phyloP scores from a whole-genome alignment of 2,888 invertebrate genomes.

The Cabera pusaria region DNA sequence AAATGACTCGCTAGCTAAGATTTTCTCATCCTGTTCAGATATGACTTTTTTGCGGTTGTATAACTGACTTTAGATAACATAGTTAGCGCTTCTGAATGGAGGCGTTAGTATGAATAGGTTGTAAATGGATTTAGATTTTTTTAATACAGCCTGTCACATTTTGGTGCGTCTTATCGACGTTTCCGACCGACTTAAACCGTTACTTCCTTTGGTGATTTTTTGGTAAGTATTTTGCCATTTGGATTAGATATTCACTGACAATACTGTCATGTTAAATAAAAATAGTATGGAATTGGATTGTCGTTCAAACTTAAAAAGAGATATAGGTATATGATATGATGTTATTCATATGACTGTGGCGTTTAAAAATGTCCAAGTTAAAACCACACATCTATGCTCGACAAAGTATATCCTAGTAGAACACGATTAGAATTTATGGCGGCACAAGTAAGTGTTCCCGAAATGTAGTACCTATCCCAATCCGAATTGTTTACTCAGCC shows the following conservation, averaged over 20 bases:
- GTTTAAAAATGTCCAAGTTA: too few relatives aligned
- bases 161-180: neutral
- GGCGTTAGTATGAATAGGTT: slow-evolving; percentile 4
- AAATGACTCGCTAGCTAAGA: slow-evolving; percentile 60
- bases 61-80: slow-evolving; percentile 37
- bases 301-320: too few relatives aligned
- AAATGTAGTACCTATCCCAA: slow-evolving; percentile 23
- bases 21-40: slow-evolving; percentile 51
- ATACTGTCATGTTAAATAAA: too few relatives aligned
- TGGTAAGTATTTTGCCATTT: too few relatives aligned
- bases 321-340: too few relatives aligned
- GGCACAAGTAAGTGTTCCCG: neutral
- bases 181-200: neutral
- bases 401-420: neutral
- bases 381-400: too few relatives aligned
- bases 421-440: neutral
- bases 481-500: slow-evolving; percentile 68
- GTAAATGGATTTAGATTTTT: slow-evolving; percentile 18
- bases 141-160: neutral
- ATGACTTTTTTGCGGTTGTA: slow-evolving; percentile 41
- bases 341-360: too few relatives aligned
- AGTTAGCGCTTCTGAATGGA: slow-evolving; percentile 25
- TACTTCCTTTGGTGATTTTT: too few relatives aligned
- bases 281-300: too few relatives aligned
- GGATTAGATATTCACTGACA: too few relatives aligned